These are phyloP conservation scores for Subacronicta megacephala DNA, from an alignment of 2,888 invertebrate genomes.

Conservation along the genomic window DNA sequence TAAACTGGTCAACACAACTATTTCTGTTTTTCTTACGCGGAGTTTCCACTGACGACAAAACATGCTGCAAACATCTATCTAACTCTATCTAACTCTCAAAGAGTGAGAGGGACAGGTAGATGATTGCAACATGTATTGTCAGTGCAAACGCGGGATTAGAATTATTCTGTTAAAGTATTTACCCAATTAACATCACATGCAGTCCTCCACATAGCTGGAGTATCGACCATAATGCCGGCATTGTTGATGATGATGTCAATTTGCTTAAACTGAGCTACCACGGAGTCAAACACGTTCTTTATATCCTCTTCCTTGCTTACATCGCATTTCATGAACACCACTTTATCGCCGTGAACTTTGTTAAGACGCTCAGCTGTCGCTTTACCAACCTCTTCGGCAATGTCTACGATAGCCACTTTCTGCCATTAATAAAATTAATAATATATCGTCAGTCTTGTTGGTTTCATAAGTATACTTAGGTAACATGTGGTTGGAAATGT, in stretches of 20 bases:
- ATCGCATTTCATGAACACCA: constrained; percentile 68
- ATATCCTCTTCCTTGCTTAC: constrained; percentile 66
- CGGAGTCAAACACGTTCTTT: constrained; percentile 58
- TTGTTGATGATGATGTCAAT: constrained; percentile 73
- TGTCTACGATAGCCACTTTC: constrained; percentile 65
- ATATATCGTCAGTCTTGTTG: too few relatives aligned
- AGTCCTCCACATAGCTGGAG: constrained; percentile 62
- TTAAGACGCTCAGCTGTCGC: constrained; percentile 58
- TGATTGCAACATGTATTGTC: too few relatives aligned
- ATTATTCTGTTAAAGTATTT: too few relatives aligned
- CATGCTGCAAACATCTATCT: too few relatives aligned
- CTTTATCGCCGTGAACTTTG: constrained; percentile 55
- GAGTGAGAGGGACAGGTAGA: too few relatives aligned
- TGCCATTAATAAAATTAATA: constrained; percentile 6
- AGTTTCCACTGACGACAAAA: too few relatives aligned
- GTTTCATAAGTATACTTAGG: too few relatives aligned
- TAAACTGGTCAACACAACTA: too few relatives aligned
- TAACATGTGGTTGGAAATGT: too few relatives aligned
- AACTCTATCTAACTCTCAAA: too few relatives aligned
- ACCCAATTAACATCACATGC: constrained; percentile 71
- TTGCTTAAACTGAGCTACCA: constrained; percentile 56
- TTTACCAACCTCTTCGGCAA: constrained; percentile 63
- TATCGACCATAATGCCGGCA: constrained; percentile 71
- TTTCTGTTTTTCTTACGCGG: too few relatives aligned
- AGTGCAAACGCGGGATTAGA: too few relatives aligned